Percentiles rank a stretch among this genome's conserved stretches.
Evolutionary conservation across 2,797 vertebrate genomes (phyloP).

Genomic region (Labroides dimidiatus): DNA sequence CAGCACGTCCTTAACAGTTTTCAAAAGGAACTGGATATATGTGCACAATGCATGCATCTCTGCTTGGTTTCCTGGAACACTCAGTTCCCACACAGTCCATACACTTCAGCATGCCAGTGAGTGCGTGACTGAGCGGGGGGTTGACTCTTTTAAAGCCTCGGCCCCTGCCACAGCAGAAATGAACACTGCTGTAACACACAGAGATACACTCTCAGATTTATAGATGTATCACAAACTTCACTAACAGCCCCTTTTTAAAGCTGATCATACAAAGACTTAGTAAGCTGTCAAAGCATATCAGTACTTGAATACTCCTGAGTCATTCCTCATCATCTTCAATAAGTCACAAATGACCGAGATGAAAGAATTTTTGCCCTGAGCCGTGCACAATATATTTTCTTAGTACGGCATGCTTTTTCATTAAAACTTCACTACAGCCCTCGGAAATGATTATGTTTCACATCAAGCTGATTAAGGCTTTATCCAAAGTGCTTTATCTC

Average conservation of each 20-base stretch:
- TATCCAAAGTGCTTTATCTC: slow-evolving; percentile 7
- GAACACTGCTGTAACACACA: slow-evolving; percentile 6
- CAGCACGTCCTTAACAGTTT: slow-evolving; percentile 40
- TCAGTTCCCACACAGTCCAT: slow-evolving; percentile 60
- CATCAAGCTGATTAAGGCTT: slow-evolving; percentile 24
- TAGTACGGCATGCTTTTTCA: not conserved
- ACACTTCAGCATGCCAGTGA: slow-evolving; percentile 35
- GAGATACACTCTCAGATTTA: not conserved
- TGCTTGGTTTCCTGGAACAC: slow-evolving; percentile 54
- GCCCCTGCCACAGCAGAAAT: slow-evolving; percentile 26
- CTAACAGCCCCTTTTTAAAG: not conserved
- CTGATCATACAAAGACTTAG: slow-evolving; percentile 3
- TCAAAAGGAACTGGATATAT: slow-evolving; percentile 16
- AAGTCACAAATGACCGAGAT: slow-evolving; percentile 20
- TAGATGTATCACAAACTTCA: not conserved
- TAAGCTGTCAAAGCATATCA: slow-evolving; percentile 6
- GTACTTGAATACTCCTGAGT: slow-evolving; percentile 1
- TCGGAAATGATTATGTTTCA: slow-evolving; percentile 5
- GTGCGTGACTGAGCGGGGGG: slow-evolving; percentile 32
- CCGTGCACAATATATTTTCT: not conserved
- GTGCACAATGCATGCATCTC: slow-evolving; percentile 10
- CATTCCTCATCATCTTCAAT: slow-evolving; percentile 13
- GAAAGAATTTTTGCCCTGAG: slow-evolving; percentile 10
- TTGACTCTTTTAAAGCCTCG: slow-evolving; percentile 26
- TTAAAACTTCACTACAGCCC: not conserved